Base-by-base conservation (phyloP, 2,113 vertebrate species). In the Desmodus rotundus region DNA sequence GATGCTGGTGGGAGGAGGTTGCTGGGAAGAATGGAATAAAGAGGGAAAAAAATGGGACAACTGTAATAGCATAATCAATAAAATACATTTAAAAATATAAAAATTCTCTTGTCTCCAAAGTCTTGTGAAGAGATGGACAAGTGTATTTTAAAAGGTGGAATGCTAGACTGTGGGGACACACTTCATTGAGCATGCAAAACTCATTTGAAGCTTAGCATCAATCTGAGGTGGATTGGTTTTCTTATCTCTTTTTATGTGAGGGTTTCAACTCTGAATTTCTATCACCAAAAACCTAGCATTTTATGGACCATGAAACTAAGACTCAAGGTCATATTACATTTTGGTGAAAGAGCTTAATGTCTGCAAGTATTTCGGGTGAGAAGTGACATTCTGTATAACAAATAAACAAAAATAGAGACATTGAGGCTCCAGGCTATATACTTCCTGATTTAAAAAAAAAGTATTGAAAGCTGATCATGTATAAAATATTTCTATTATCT, bases 191-290 rank as follows among this genome's bases (percentile, higher is more conserved):
- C 65, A 82, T 38, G 33, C 58, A 94, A 85, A 72, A 28, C 70
- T 96, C 61, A 5, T 54, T 65, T 72, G 5, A 72, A 89, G 86
- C 65, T 97, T 93, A 73, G 33, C 5, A 19, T 87, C 50, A 38
- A 38, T 94, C 68, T 61, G 14, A 13, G 52, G 36, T 87, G 76
- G 58, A 54, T 93, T 65, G 77, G 14, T 31, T 94, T 87, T 56
- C 70, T 91, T 45, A 96, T 73, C 70, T 83, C 54, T 92, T 97
- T 94, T 84, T 54, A 95, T 94, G 58, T 94, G 45, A 56, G 33
- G 68, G 19, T 28, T 87, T 36, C 50, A 41, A 14, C 33, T 83
- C 65, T 80, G n/a, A 61, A 94, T 91, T 93, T 91, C 68, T 96
- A 56, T 81, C 72, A 89, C 31, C 4, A 56, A 84, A 95, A 73